Conservation (phyloP, 2,113 vertebrate species). For the Mirounga angustirostris region DNA sequence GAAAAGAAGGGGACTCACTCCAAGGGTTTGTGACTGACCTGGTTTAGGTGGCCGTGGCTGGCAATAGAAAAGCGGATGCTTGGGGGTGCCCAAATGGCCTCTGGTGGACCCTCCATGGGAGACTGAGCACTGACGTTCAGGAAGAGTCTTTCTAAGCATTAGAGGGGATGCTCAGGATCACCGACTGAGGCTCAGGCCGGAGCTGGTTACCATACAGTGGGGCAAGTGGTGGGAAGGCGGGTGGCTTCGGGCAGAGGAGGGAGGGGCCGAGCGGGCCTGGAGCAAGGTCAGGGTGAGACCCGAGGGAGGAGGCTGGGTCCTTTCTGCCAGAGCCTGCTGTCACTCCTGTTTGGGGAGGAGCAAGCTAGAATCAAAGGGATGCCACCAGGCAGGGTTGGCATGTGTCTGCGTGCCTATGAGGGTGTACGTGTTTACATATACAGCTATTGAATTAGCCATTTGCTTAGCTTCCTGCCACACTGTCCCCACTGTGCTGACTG, state of each 20-base stretch:
- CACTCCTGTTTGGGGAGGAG: not conserved
- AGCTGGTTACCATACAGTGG: not conserved
- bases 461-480: not conserved
- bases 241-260: not conserved
- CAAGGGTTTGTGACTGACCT: not conserved
- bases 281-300: not conserved
- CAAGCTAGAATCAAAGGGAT: not conserved
- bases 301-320: not conserved
- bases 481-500: not conserved
- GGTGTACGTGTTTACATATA: rapidly evolving
- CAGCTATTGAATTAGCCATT: not conserved
- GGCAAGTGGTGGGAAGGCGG: not conserved
- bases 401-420: not conserved
- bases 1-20: not conserved
- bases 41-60: not conserved
- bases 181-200: not conserved
- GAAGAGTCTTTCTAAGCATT: not conserved
- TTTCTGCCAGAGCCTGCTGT: not conserved
- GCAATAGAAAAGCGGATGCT: not conserved
- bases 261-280: not conserved
- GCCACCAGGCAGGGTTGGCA: not conserved
- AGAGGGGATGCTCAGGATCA: not conserved
- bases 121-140: not conserved
- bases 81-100: not conserved
- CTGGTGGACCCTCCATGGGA: not conserved